Conservation (phyloP, 2,113 vertebrate genomes). For the Camelus bactrianus region DNA sequence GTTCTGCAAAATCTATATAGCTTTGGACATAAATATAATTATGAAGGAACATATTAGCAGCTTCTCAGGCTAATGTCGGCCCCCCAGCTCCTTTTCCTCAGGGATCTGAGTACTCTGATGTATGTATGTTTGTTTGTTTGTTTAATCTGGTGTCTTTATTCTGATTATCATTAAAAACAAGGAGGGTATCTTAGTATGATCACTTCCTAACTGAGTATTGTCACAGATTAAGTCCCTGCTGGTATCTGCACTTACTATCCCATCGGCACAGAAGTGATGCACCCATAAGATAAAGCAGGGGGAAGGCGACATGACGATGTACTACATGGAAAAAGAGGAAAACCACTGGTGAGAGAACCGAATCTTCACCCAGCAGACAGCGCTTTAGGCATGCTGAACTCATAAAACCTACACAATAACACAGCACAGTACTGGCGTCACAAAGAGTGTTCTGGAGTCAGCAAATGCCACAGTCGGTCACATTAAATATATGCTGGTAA, state of each 20-base stretch:
- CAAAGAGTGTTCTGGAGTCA: not conserved
- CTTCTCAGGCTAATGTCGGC: not conserved
- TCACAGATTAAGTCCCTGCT: not conserved
- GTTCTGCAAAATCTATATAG: not conserved
- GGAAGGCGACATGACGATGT: no score
- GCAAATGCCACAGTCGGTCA: not conserved
- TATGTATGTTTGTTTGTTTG: not conserved
- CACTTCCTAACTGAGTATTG: not conserved
- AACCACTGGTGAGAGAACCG: not conserved
- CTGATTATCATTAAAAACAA: not conserved
- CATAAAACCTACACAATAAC: not conserved
- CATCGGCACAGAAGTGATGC: not conserved
- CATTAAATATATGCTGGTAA: not conserved
- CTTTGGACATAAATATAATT: not conserved
- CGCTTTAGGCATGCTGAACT: not conserved
- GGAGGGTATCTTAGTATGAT: not conserved
- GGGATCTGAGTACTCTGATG: not conserved
- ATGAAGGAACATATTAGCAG: not conserved
- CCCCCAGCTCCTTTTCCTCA: not conserved
- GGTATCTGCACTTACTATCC: no score
- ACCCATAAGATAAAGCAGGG: not conserved
- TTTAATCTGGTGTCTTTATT: not conserved
- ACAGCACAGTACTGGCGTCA: not conserved
- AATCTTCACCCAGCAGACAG: accelerated
- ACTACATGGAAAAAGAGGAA: not conserved